Base-by-base conservation (phyloP, 2,888 invertebrate species). In the Drosophila cracens region DNA sequence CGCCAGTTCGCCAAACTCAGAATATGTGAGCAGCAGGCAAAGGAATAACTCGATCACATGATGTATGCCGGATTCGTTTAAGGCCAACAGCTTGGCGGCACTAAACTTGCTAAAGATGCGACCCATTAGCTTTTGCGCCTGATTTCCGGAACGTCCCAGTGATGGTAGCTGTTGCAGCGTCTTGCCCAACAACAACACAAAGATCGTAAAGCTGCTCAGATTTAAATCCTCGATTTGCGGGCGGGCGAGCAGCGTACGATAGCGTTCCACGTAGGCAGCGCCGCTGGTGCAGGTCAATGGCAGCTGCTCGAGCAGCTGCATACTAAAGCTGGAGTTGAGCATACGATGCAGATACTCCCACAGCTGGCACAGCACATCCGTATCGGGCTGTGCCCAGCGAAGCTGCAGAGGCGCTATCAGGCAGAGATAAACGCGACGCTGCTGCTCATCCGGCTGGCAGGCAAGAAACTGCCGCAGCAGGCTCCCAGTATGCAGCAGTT, bases 281-380 rank as follows among this genome's bases (percentile, higher is more conserved):
- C 93, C 93, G 33, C 75, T 92, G 34, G 56, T 58, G 21, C 85
- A 89, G 10, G 92, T 78, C 4, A 93, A 82, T 2, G 93, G 93
- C 59, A 94, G 92, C 87, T 93, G 94, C 57, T 94, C 93, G 16
- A 46, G 46, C 54, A 94, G 90, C 0, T 94, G 92, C n/a, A 93
- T 92, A 18, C 94, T 83, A 82, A 95, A 95, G 3, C 94, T 93
- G 40, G 94, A 93, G 83, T 95, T 94, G 6, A 95, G 91, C 84
- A 94, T 93, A 64, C 94, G 94, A 81, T 95, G 94, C 81, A 94
- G 94, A 84, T 94, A 94, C 79, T 95, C 95, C 95, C 95, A 95
- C 3, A 95, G 88, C 49, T 93, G 88, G 54, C 94, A 93, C 69
- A 94, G 93, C 13, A 93, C 93, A 75, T 93, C 93, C 13, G 73